A percentile compares a stretch with the other conserved stretches of the same genome.
phyloP scores from a whole-genome alignment of 2,113 vertebrate species.

The Corythaixoides concolor region DNA sequence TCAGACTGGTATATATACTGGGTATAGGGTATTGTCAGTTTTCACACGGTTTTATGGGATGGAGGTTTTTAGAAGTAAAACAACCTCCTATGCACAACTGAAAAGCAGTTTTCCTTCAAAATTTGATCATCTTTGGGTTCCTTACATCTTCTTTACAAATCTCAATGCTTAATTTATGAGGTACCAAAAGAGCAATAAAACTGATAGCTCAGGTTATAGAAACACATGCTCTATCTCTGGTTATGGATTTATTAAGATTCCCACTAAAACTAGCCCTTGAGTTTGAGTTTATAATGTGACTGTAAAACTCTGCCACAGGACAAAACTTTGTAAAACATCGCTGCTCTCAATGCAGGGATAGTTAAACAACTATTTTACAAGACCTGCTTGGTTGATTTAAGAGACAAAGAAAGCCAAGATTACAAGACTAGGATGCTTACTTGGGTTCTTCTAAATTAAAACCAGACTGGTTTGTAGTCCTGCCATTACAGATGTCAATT shows the following conservation, averaged over 20 bases:
- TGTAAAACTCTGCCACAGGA: not conserved
- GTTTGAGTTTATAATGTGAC: not conserved
- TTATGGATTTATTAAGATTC: not conserved
- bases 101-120: not conserved
- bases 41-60: not conserved
- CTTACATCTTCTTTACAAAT: not conserved
- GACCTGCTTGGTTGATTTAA: not conserved
- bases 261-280: not conserved
- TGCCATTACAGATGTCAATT: not conserved
- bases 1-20: too few relatives aligned
- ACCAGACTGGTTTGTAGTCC: not conserved
- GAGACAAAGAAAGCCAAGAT: not conserved
- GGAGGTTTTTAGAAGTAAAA: not conserved
- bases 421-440: not conserved
- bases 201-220: not conserved
- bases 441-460: not conserved
- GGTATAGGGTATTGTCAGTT: accelerated
- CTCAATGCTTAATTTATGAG: not conserved
- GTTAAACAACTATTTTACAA: not conserved
- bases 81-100: accelerated
- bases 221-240: not conserved
- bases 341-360: not conserved
- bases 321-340: not conserved
- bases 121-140: not conserved
- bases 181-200: not conserved